These are phyloP conservation scores for Lamellibrachia luymesi DNA, from an alignment of 1,140 invertebrate species.

Conservation along the genomic window DNA sequence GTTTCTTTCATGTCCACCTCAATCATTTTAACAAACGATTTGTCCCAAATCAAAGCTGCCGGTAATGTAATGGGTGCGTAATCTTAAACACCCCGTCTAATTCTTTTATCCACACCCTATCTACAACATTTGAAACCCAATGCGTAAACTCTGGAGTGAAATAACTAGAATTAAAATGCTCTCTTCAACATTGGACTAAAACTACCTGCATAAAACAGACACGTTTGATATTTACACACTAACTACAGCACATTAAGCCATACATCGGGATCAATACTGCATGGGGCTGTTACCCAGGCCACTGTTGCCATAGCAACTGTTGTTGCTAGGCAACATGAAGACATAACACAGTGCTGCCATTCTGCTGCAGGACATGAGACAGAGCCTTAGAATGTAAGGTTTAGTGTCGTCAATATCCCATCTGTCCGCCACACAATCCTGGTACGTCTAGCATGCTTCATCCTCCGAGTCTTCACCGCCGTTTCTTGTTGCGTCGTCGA, in stretches of 20 bases:
- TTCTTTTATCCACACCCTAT: background rate
- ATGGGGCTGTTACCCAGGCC: too few species aligned
- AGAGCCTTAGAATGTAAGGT: background rate
- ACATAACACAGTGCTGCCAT: too few species aligned
- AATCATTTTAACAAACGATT: background rate
- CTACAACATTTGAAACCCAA: background rate
- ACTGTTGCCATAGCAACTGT: too few species aligned
- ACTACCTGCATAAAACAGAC: background rate
- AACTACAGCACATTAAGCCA: background rate
- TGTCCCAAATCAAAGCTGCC: background rate
- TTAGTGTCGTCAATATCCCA: too few species aligned
- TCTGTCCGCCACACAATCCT: too few species aligned
- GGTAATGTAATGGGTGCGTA: background rate
- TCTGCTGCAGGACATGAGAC: too few species aligned
- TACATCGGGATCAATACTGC: background rate
- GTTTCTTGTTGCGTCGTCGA: background rate
- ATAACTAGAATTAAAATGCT: background rate
- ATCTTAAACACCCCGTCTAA: background rate
- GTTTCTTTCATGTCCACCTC: background rate
- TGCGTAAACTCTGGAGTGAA: background rate
- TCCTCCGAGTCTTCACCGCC: background rate
- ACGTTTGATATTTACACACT: background rate
- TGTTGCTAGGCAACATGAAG: too few species aligned
- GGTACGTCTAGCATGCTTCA: background rate
- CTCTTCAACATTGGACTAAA: background rate